Conservation (phyloP, 2,113 vertebrate genomes). For the Semicossyphus pulcher region DNA sequence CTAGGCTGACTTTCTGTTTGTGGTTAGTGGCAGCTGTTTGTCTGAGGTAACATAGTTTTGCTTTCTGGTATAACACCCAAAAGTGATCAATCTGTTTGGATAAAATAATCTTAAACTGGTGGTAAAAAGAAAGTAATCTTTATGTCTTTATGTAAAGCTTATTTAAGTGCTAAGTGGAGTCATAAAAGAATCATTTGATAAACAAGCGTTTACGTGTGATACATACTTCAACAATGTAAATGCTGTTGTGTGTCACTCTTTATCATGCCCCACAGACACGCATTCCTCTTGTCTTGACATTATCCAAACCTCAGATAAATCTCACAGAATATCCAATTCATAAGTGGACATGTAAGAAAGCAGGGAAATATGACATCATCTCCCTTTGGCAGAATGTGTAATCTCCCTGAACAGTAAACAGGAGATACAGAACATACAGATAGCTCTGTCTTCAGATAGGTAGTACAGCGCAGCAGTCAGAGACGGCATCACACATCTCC, state of each 20-base stretch:
- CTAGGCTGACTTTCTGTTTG: too few relatives aligned
- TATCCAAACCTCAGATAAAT: slow-evolving; percentile 25
- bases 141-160: not conserved
- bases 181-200: not conserved
- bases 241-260: not conserved
- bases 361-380: slow-evolving; percentile 60
- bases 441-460: slow-evolving; percentile 14
- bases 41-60: not conserved
- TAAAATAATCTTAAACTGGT: too few relatives aligned
- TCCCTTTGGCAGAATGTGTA: slow-evolving; percentile 32
- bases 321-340: slow-evolving; percentile 32
- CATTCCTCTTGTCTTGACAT: slow-evolving; percentile 3
- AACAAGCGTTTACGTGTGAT: slow-evolving; percentile 9
- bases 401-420: slow-evolving; percentile 48
- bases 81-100: not conserved
- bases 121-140: not conserved
- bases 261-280: slow-evolving; percentile 17
- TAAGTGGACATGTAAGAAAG: slow-evolving; percentile 7
- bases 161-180: not conserved
- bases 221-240: slow-evolving; percentile 16
- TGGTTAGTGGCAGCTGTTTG: not conserved
- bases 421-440: slow-evolving; percentile 45
- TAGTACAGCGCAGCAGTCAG: slow-evolving; percentile 33
- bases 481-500: slow-evolving; percentile 33
- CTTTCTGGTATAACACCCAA: not conserved